Evolutionary conservation across 2,797 vertebrate genomes (phyloP).

Genomic region (Gallinago nigripennis): DNA sequence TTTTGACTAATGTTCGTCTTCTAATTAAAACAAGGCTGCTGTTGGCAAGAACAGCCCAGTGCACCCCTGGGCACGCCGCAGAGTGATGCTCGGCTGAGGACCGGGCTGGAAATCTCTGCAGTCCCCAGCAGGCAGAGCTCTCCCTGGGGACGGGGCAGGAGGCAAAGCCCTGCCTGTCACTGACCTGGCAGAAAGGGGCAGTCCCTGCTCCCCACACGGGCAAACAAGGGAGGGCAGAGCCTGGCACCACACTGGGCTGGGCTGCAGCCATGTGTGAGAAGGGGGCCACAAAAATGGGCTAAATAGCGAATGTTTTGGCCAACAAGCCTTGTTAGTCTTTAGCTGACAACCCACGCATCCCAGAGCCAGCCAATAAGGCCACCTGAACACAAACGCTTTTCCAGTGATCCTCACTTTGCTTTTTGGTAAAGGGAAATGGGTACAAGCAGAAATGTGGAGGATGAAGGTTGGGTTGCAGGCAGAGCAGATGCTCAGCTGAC

Average conservation of each 20-base stretch:
- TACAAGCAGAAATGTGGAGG: accelerated
- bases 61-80: accelerated
- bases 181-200: neutral
- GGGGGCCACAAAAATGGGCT: neutral
- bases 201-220: accelerated
- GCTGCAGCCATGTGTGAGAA: neutral
- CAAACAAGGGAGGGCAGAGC: neutral
- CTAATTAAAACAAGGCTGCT: neutral
- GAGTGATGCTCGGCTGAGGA: neutral
- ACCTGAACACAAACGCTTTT: neutral
- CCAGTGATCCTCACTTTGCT: neutral
- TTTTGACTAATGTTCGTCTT: neutral
- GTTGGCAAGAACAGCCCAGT: neutral
- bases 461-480: neutral
- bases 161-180: neutral
- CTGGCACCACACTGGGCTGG: neutral
- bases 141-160: neutral
- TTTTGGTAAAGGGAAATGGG: neutral
- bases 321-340: neutral
- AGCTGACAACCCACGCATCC: neutral
- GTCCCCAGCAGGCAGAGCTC: accelerated
- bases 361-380: accelerated
- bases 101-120: neutral
- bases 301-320: neutral
- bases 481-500: neutral